Percentiles rank a stretch among this genome's conserved stretches.
Conservation (phyloP, 1,140 invertebrate species). For the Caerostris extrusa region DNA sequence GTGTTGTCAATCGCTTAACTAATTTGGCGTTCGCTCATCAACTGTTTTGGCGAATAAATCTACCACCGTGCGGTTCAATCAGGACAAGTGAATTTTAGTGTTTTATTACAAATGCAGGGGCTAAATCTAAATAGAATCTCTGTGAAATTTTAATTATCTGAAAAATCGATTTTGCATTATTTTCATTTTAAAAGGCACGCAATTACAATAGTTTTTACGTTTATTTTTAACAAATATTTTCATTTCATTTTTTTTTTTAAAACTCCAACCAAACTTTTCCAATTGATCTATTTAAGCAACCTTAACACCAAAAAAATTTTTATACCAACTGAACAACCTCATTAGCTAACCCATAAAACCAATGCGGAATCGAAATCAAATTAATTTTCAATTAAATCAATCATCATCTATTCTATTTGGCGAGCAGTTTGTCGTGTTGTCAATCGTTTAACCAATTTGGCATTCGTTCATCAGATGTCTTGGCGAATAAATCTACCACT, state of each 20-base stretch:
- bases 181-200: not conserved
- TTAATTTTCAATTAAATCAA: slow-evolving; percentile 35
- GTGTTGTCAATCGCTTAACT: not conserved
- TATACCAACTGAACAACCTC: not conserved
- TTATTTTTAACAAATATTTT: not conserved
- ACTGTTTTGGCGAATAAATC: not conserved
- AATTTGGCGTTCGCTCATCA: not conserved
- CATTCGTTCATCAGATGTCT: not conserved
- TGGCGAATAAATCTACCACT: not conserved
- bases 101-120: too few species aligned
- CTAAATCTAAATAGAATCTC: too few species aligned
- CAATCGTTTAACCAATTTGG: not conserved
- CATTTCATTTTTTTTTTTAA: not conserved
- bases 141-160: not conserved
- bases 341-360: slow-evolving; percentile 19
- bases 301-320: not conserved
- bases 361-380: not conserved
- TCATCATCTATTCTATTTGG: not conserved
- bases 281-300: not conserved
- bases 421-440: not conserved
- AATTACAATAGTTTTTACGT: not conserved
- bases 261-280: not conserved
- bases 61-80: too few species aligned
- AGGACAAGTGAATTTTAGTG: too few species aligned
- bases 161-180: not conserved